Conservation (phyloP, 2,797 vertebrate species). For the Peromyscus melanophrys region DNA sequence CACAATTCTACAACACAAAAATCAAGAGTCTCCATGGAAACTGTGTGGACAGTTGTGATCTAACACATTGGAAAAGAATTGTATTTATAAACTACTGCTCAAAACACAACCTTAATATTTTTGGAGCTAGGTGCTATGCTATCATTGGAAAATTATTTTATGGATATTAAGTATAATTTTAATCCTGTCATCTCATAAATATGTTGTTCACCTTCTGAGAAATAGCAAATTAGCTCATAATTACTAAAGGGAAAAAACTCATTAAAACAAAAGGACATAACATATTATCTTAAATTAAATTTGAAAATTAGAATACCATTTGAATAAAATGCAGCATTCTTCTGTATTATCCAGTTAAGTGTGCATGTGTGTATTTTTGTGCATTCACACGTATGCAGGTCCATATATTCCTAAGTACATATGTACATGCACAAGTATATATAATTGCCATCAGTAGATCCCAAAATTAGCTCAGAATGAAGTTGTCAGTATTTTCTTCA, state of each 20-base stretch:
- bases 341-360: background rate
- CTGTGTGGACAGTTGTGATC: background rate
- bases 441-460: background rate
- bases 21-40: background rate
- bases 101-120: constrained; percentile 38
- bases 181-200: constrained; percentile 45
- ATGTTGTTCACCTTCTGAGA: constrained; percentile 22
- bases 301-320: constrained; percentile 64
- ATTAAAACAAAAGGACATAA: constrained; percentile 56
- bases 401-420: background rate
- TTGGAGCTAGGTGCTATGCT: background rate
- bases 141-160: constrained; percentile 1
- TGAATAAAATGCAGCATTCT: background rate
- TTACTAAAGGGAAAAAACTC: constrained; percentile 59
- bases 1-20: background rate
- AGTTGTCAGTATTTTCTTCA: background rate
- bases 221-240: constrained; percentile 44
- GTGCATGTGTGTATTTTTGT: background rate
- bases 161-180: constrained; percentile 46
- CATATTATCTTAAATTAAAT: constrained; percentile 52
- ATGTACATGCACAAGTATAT: background rate
- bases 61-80: background rate
- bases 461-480: background rate
- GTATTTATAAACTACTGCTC: constrained; percentile 27
- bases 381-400: background rate